A percentile compares a stretch with the other conserved stretches of the same genome.
phyloP scores from a whole-genome alignment of 2,797 vertebrate genomes.

The Gymnodraco acuticeps region DNA sequence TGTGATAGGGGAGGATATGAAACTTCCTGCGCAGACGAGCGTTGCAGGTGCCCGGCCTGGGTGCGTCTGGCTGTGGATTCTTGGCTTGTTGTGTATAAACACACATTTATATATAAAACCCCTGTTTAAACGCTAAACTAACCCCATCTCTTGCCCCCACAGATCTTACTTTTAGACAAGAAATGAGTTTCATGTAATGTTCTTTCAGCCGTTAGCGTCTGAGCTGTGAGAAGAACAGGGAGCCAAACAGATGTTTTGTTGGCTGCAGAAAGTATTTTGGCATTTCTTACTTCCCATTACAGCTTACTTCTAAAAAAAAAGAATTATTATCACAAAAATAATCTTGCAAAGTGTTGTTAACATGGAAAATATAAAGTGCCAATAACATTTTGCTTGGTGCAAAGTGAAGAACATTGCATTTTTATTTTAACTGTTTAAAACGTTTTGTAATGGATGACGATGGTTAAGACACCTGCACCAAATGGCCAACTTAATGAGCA shows the following conservation, averaged over 20 bases:
- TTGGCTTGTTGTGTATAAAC: constrained; percentile 79
- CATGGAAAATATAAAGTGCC: neutral
- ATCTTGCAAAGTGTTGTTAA: constrained; percentile 30
- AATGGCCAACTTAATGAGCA: neutral
- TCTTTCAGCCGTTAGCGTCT: constrained; percentile 75
- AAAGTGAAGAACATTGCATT: constrained; percentile 6
- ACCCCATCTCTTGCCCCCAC: neutral
- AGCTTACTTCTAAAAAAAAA: constrained; percentile 55
- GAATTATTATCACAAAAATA: constrained; percentile 25
- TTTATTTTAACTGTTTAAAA: neutral
- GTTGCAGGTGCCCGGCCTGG: constrained; percentile 86
- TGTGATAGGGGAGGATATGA: constrained; percentile 89
- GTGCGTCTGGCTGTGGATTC: constrained; percentile 85
- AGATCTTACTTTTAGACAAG: constrained; percentile 36
- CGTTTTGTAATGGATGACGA: neutral
- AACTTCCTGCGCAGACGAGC: constrained; percentile 89
- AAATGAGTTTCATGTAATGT: constrained; percentile 77
- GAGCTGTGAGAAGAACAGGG: constrained; percentile 82
- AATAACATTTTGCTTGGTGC: neutral
- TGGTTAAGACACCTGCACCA: neutral
- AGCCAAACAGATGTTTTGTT: constrained; percentile 90
- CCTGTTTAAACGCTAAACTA: neutral
- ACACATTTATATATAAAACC: constrained; percentile 50
- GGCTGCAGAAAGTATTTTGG: constrained; percentile 81
- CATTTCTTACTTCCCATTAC: constrained; percentile 71